Evolutionary conservation across 2,113 vertebrate species (phyloP).

Genomic region (Sturnira hondurensis): DNA sequence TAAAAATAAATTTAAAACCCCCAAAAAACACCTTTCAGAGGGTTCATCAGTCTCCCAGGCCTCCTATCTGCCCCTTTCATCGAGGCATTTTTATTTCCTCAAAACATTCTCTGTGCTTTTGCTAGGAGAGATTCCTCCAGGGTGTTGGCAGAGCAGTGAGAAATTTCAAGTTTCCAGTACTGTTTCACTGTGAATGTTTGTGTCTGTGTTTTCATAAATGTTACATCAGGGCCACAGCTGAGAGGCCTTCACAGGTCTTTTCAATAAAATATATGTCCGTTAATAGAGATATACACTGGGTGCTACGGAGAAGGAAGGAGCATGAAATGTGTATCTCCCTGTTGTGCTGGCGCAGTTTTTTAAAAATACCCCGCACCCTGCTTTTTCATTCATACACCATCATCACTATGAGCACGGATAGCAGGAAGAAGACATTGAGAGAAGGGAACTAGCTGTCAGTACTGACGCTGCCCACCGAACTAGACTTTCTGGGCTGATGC

Average conservation of each 20-base stretch:
- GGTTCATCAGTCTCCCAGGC: neutral
- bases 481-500: neutral
- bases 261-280: constrained; percentile 45
- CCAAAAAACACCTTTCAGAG: neutral
- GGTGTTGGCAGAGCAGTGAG: neutral
- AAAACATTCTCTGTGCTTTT: neutral
- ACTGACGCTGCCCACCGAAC: neutral
- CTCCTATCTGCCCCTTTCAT: neutral
- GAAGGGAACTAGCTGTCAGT: neutral
- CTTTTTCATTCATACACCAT: neutral
- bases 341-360: neutral
- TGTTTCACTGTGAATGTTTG: constrained; percentile 16
- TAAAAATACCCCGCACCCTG: neutral
- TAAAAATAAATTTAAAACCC: no score
- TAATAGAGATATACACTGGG: constrained; percentile 15
- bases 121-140: constrained; percentile 26
- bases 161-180: constrained; percentile 35
- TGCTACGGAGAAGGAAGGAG: neutral
- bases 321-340: neutral
- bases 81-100: neutral
- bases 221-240: neutral
- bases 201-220: constrained; percentile 58
- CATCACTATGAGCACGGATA: neutral
- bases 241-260: neutral
- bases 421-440: neutral